Base-by-base conservation (phyloP, 1,140 invertebrate genomes). In the Musca vetustissima region DNA sequence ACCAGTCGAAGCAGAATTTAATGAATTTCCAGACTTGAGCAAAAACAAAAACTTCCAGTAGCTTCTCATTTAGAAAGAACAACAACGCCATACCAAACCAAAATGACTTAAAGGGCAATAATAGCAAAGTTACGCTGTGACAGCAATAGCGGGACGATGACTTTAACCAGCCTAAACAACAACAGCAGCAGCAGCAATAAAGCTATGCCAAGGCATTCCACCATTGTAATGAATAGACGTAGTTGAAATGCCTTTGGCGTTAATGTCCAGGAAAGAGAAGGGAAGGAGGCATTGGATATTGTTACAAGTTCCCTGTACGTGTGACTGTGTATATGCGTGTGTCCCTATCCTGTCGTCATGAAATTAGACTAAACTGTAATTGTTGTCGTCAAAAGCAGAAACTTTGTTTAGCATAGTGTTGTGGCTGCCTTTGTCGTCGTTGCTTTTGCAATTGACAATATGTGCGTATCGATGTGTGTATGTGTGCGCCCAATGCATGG, bases 1-100 rank as follows among this genome's bases (percentile, higher is more conserved):
- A 67, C 69, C 64, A 57, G 53, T 25, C 65, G 69, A 65, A 70
- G 67, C 53, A 24, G 69, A 70, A 70, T 70, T 70, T 59, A 70
- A 70, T 70, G 69, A 70, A 67, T 67, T 70, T 70, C 69, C 47
- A 28, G 64, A 66, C 47, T 66, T 49, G 43, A 66, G 21, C 25
- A 66, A 66, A 49, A 50, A 49, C 57, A 36, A 14, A 7, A 43
- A 43, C 36, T 43, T 43, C 36, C 36, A 43, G n/a, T n/a, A n/a
- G 11, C 36, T 43, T 13, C 36, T 1, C 36, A 43, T 43, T 43
- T 43, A 43, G 36, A 43, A 43, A 11, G 6, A 43, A 43, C 36
- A 43, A 43, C 36, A 43, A 32, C 28, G 28, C 9, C 28, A 9
- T 4, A 3, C 4, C 28, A 19, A 43, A 61, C 28, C 36, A 32